Base-by-base conservation (phyloP, 2,888 invertebrate species). In the Xestia c-nigrum region DNA sequence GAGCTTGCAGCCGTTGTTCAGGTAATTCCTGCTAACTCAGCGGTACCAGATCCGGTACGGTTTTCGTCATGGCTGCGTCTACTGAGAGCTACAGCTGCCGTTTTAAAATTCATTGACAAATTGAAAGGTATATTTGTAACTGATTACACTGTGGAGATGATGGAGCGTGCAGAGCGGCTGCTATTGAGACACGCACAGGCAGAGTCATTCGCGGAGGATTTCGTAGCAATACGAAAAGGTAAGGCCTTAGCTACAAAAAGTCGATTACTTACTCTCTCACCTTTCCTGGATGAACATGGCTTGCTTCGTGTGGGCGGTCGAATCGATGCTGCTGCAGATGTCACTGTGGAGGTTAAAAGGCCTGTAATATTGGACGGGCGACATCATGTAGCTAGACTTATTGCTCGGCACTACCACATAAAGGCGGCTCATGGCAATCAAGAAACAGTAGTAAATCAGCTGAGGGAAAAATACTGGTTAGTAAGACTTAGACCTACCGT, bases 21-120 rank as follows among this genome's bases (percentile, higher is more conserved):
- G 46, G 47, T 14, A 5, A 24, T 31, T 5, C 5, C 64, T 10
- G 55, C 16, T 40, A 0, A 24, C n/a, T 72, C 19, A 43, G 21
- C 72, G 10, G 55, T 72, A 10, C 72, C 65, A 1, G 64, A 72
- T 46, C 73, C 66, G 16, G 12, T 9, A 9, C 55, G 59, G 7
- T 67, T 73, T 59, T 73, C 73, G 47, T 73, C 73, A 6, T 68
- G 68, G 74, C 50, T 61, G 24, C 31, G 66, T 40, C 31, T 73
- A 4, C n/a, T 59, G 14, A 31, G 59, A 7, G 21, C 57, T 1
- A 31, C 14, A n/a, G 47, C 47, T 5, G 47, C 47, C 16, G 47
- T 46, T 46, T 46, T 46, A 46, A 46, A 46, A 7, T 67, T 74
- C n/a, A 40, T 67, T 21, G 66, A 74, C 19, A 66, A 16, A n/a